phyloP scores from a whole-genome alignment of 2,888 invertebrate species.

The Nephrocerus scutellatus region DNA sequence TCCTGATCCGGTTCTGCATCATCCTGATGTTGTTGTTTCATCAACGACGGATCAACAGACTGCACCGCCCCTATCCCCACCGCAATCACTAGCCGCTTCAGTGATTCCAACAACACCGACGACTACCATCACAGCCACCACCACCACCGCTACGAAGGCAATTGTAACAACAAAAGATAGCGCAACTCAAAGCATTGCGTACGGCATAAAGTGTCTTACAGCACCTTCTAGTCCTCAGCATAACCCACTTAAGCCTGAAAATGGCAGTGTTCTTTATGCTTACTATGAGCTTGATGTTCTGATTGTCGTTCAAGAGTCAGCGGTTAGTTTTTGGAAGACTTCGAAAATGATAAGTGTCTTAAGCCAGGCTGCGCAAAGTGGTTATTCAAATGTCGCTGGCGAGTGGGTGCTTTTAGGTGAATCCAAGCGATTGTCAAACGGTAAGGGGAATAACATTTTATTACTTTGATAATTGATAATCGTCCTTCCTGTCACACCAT shows the following conservation, averaged over 20 bases:
- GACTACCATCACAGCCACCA: too few species aligned
- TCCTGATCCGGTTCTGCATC: too few species aligned
- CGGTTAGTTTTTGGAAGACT: slow-evolving; percentile 43
- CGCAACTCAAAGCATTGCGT: slow-evolving; percentile 21
- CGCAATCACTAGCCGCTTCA: too few species aligned
- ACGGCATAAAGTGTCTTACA: slow-evolving; percentile 29
- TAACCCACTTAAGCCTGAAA: slow-evolving; percentile 38
- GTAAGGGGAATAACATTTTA: slow-evolving; percentile 25
- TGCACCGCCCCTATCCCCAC: too few species aligned
- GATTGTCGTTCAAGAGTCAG: slow-evolving; percentile 38
- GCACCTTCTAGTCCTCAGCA: slow-evolving; percentile 23
- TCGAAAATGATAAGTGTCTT: slow-evolving; percentile 37
- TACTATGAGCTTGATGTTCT: slow-evolving; percentile 41
- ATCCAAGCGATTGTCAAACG: slow-evolving; percentile 32
- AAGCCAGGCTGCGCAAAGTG: slow-evolving; percentile 1
- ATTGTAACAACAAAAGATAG: slow-evolving; percentile 20
- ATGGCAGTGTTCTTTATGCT: slow-evolving; percentile 38
- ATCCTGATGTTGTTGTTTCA: too few species aligned
- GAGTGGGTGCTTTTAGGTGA: slow-evolving; percentile 40
- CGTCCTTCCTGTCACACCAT: neutral
- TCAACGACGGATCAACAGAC: too few species aligned
- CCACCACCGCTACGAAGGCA: neutral
- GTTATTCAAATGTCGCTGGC: slow-evolving; percentile 8
- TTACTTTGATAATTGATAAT: neutral
- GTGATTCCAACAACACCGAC: too few species aligned